Conservation (phyloP, 2,888 invertebrate species). For the Drosophila siamana region DNA sequence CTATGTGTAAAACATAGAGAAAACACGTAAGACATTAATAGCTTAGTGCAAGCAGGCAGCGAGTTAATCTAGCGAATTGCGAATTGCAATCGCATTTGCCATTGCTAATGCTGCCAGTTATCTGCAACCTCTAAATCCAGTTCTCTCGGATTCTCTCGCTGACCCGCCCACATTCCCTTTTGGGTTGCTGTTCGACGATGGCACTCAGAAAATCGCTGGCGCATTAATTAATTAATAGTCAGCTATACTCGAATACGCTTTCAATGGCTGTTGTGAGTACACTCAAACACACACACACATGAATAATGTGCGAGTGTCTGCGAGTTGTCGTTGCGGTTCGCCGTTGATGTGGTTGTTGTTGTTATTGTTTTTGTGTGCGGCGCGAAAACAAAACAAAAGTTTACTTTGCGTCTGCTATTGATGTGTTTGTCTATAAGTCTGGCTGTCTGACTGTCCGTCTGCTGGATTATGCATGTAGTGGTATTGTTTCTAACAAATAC, state of each 20-base stretch:
- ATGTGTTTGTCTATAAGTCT: slow-evolving; percentile 22
- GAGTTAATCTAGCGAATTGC: neutral
- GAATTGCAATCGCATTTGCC: neutral
- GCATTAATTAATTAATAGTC: slow-evolving; percentile 71
- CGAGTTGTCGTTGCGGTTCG: slow-evolving; percentile 29
- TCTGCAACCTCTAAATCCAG: slow-evolving; percentile 19
- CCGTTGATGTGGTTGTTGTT: slow-evolving; percentile 22
- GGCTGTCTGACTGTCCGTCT: slow-evolving; percentile 16
- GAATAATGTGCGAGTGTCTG: slow-evolving; percentile 12
- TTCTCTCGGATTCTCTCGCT: slow-evolving; percentile 9
- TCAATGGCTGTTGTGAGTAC: slow-evolving; percentile 23
- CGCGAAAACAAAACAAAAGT: slow-evolving; percentile 51
- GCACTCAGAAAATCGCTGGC: slow-evolving; percentile 50
- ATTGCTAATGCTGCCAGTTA: slow-evolving; percentile 4
- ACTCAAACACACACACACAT: slow-evolving; percentile 1
- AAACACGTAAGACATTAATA: neutral
- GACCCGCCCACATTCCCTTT: slow-evolving; percentile 13
- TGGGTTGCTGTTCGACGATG: slow-evolving; percentile 33
- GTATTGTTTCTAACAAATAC: slow-evolving; percentile 44
- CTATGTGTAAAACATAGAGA: neutral
- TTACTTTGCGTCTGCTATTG: slow-evolving; percentile 26
- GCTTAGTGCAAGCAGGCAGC: neutral
- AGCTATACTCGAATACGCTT: slow-evolving; percentile 24
- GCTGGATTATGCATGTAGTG: slow-evolving; percentile 13
- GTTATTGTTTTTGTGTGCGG: slow-evolving; percentile 19